Conservation (phyloP, 2,797 vertebrate genomes). For the Poeciliopsis paucimaculata region DNA sequence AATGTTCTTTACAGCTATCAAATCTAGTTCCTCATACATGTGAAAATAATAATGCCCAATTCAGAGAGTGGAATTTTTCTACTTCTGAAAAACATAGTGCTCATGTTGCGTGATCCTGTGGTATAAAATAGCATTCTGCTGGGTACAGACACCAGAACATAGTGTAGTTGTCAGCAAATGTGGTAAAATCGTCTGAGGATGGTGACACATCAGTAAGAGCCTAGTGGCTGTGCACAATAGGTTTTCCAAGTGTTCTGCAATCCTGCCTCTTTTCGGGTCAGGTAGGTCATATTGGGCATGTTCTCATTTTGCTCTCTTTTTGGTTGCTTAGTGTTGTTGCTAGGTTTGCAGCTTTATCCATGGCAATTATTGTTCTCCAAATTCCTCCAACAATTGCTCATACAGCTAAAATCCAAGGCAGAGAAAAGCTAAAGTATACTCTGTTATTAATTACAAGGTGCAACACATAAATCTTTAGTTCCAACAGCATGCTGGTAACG, state of each 20-base stretch:
- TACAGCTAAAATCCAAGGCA: neutral
- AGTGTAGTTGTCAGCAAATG: neutral
- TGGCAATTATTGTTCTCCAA: neutral
- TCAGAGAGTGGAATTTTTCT: neutral
- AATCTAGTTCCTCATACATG: neutral
- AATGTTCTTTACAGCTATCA: neutral
- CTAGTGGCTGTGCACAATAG: neutral
- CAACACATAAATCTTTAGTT: neutral
- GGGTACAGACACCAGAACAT: neutral
- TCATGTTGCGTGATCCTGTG: neutral
- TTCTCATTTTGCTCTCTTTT: neutral
- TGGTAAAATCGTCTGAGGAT: neutral
- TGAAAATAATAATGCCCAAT: neutral
- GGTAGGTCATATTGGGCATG: neutral
- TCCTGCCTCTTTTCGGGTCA: neutral
- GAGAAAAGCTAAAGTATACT: neutral
- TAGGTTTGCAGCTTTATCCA: neutral
- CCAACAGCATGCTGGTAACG: neutral
- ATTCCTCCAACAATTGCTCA: neutral
- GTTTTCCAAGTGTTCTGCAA: neutral
- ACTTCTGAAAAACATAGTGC: neutral
- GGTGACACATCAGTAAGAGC: neutral
- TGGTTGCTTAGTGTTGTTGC: neutral
- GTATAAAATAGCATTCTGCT: neutral
- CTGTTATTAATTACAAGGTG: neutral